These are phyloP conservation scores for Coecobrya sp. DNA, from an alignment of 2,888 invertebrate genomes.

Conservation along the genomic window DNA sequence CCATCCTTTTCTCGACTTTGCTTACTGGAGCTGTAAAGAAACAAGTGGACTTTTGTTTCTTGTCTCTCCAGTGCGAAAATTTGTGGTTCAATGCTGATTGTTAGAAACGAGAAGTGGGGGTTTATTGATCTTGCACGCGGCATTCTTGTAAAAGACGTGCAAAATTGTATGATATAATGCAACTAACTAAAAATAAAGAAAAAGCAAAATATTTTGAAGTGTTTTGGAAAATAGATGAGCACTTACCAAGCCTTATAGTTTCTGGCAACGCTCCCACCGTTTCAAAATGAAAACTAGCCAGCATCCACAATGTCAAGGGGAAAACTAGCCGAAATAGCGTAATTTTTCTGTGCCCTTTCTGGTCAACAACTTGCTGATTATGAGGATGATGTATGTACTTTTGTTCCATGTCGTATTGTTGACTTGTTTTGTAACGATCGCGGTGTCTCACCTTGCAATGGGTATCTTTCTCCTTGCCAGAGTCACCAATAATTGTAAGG, in stretches of 20 bases:
- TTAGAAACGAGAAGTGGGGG: background rate
- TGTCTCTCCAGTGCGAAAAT: constrained; percentile 29
- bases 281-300: constrained; percentile 65
- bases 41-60: constrained; percentile 8
- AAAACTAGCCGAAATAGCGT: constrained; percentile 48
- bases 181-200: background rate
- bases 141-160: background rate
- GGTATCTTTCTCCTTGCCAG: background rate
- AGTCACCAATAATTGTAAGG: constrained; percentile 22
- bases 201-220: constrained; percentile 21
- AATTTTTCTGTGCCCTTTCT: constrained; percentile 39
- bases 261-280: constrained; percentile 82
- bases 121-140: background rate
- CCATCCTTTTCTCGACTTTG: background rate
- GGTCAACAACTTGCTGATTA: constrained; percentile 25
- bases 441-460: constrained; percentile 36
- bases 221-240: background rate
- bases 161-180: constrained; percentile 2
- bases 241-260: constrained; percentile 85
- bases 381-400: background rate
- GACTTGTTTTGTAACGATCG: constrained; percentile 47
- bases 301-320: constrained; percentile 77
- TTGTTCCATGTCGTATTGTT: constrained; percentile 11
- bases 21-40: constrained; percentile 16
- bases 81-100: constrained; percentile 6